Evolutionary conservation across 2,113 vertebrate species (phyloP), one percentile per base, ranked within the genome.

Genomic region (Nothobranchius kuhntae): DNA sequence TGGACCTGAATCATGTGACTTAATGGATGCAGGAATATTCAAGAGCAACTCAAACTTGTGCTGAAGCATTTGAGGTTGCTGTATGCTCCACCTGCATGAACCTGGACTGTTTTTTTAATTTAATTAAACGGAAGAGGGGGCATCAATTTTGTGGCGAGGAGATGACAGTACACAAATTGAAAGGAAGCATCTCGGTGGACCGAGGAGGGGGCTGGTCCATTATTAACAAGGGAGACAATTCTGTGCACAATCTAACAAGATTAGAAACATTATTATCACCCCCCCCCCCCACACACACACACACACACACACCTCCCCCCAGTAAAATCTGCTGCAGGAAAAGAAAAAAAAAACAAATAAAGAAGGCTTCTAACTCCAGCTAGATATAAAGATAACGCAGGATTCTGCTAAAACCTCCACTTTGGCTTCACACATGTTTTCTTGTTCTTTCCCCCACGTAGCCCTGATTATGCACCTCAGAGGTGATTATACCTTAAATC

Each of bases 81-180:
- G 67, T 68, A 77, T 15, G 48, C 73, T 83, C 69, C 75, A 86
- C 81, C 81, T 87, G 82, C 79, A 63, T 48, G 62, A 79, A 82
- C 84, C 53, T 85, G 66, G 70, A 87, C 87, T 75, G 82, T 65
- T 90, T 85, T 83, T 90, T 91, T 90, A 81, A 93, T 92, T 93
- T 92, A 91, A 93, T 93, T 93, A 92, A 93, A 91, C 68, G 78
- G 66, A 89, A 90, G 87, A 78, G 80, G 84, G 83, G 77, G 81
- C 91, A 93, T 92, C 88, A 92, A 91, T 93, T 92, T 89, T 62
- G 61, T 87, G 73, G 87, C 69, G 63, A 82, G 68, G 84, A 92
- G 90, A 92, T 93, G 92, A 93, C 92, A 92, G 92, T 89, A 92
- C 90, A 92, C 92, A 93, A 92, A 92, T 91, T 91, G 90, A 92